These are phyloP conservation scores for Zophobas morio DNA, from an alignment of 1,140 invertebrate species.

Conservation along the genomic window DNA sequence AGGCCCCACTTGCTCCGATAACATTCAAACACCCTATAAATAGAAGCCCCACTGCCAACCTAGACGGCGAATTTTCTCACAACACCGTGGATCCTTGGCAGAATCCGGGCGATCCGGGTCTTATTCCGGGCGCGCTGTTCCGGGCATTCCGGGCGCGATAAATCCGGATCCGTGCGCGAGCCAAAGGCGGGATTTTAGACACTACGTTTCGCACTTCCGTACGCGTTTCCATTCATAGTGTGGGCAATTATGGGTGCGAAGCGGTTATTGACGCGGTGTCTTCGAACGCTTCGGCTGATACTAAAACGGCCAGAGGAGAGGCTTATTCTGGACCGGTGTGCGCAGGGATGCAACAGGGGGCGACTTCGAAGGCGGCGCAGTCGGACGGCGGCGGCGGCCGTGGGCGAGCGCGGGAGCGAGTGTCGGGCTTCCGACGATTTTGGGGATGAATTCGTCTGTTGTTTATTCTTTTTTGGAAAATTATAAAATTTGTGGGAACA, in stretches of 20 bases:
- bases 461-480: too few species aligned
- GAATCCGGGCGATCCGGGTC: not conserved
- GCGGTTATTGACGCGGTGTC: constrained; percentile 32
- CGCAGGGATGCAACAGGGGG: constrained; percentile 39
- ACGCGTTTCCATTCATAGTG: constrained; percentile 25
- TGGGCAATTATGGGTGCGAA: not conserved
- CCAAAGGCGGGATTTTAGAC: not conserved
- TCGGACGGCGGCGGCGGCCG: constrained; percentile 1
- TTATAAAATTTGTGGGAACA: too few species aligned
- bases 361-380: constrained; percentile 33
- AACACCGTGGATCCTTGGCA: not conserved
- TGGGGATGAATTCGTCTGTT: too few species aligned
- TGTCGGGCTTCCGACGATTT: too few species aligned
- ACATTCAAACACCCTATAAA: too few species aligned
- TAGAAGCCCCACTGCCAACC: not conserved
- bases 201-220: not conserved
- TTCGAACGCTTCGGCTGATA: constrained; percentile 37
- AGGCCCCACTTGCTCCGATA: not conserved
- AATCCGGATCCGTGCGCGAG: not conserved
- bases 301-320: constrained; percentile 36
- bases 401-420: not conserved
- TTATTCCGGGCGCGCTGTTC: not conserved
- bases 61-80: not conserved
- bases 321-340: constrained; percentile 34
- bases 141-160: not conserved